Base-by-base conservation (phyloP, 2,113 vertebrate genomes). In the Sitta europaea region DNA sequence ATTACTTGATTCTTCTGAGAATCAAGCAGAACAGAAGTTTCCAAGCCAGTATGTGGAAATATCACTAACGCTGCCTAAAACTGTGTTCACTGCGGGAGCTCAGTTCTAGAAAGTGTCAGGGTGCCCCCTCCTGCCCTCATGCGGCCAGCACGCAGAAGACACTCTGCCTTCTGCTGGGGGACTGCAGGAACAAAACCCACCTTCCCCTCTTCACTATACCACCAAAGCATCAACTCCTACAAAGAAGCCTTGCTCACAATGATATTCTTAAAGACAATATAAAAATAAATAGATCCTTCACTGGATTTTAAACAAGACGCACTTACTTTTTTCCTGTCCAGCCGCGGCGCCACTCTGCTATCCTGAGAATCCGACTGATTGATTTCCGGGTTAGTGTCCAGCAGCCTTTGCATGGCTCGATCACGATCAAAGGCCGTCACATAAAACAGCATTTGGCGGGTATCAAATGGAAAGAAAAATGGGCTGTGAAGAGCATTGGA, bases 391-490 rank as follows among this genome's bases (percentile, higher is more conserved):
- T 99, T 99, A 45, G 99, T 99, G 96, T 99, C 99, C 85, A 99
- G 98, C 19, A 99, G 97, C 90, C 99, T 98, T 75, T 99, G 99
- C 99, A 99, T 99, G 97, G 99, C 99, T 96, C 99, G 98, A 94
- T 99, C 99, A 9, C 99, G 98, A 95, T 99, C 99, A 97, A 99
- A 99, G n/a, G 99, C 99, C n/a, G 99, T 99, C 55, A 99, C 99
- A 54, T 99, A 99, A 97, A 99, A 99, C 71, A 99, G 97, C 99
- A 99, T 99, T 98, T 99, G 99, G 93, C 99, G 98, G 35, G 99
- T 99, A 96, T 99, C 99, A 95, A 99, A 99, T 2, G 99, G 99
- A 97, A 99, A 99, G 98, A 99, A 99, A 98, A 99, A 99, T 0
- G 99, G 99, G 98, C 99, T 99, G 97, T 29, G 96, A 97, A 95